Conservation (phyloP, 1,140 invertebrate species). For the Brachionus koreanus region DNA sequence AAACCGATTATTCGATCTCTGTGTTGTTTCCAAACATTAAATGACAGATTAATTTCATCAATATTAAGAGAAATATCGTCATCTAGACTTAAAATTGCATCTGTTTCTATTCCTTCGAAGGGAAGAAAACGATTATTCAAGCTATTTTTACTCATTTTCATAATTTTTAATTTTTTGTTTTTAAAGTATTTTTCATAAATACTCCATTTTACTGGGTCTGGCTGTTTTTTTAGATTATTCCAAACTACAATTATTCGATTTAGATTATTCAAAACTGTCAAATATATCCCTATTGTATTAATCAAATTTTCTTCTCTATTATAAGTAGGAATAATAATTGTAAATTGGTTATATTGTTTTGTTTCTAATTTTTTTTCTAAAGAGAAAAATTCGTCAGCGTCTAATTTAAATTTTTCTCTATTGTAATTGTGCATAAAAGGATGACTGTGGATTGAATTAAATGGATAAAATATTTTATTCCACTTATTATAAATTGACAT, state of each 20-base stretch:
- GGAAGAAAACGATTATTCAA: constrained; percentile 96
- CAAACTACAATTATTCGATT: constrained; percentile 96
- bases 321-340: constrained; percentile 90
- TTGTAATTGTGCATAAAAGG: no score
- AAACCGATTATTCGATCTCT: constrained; percentile 94
- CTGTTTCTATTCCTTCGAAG: constrained; percentile 83
- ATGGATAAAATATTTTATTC: no score
- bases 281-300: constrained; percentile 78
- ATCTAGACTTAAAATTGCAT: constrained; percentile 92
- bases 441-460: no score
- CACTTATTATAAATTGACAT: no score
- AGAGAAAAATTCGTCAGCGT: no score
- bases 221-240: constrained; percentile 64
- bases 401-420: no score
- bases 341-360: constrained; percentile 44
- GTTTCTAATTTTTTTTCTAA: no score
- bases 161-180: constrained; percentile 62
- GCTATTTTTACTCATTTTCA: constrained; percentile 81
- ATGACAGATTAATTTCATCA: constrained; percentile 97
- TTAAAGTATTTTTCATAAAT: constrained; percentile 29
- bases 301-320: constrained; percentile 87
- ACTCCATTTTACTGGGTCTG: no score
- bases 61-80: constrained; percentile 94
- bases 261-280: constrained; percentile 80
- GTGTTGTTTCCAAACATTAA: constrained; percentile 95